Percentiles rank a stretch among this genome's conserved stretches.
Evolutionary conservation across 2,797 vertebrate genomes (phyloP).

Genomic region (Gila robusta): DNA sequence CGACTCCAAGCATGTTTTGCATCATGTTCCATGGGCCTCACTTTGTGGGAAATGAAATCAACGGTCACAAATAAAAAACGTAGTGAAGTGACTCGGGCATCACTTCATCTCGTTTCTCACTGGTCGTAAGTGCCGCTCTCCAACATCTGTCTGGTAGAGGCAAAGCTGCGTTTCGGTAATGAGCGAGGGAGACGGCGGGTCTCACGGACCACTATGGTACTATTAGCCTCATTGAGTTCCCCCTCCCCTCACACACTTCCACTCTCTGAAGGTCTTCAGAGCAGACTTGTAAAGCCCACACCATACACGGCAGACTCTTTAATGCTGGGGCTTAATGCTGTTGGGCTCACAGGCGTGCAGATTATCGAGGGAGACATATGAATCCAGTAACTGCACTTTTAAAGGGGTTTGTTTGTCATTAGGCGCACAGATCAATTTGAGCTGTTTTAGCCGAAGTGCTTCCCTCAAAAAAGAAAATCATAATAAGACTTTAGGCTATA

Average conservation of each 20-base stretch:
- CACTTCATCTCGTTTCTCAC: constrained; percentile 59
- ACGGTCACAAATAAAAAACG: constrained; percentile 65
- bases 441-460: constrained; percentile 25
- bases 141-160: constrained; percentile 73
- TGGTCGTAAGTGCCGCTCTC: constrained; percentile 60
- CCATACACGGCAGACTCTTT: constrained; percentile 55
- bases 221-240: constrained; percentile 68
- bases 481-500: constrained; percentile 29
- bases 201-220: constrained; percentile 68
- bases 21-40: constrained; percentile 69
- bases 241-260: constrained; percentile 23
- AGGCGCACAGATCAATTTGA: constrained; percentile 44
- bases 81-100: constrained; percentile 67
- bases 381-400: constrained; percentile 65
- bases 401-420: constrained; percentile 39
- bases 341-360: constrained; percentile 46
- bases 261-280: constrained; percentile 53
- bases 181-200: constrained; percentile 66
- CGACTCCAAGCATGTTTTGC: constrained; percentile 61
- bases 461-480: constrained; percentile 31
- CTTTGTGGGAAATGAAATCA: constrained; percentile 73
- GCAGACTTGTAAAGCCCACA: constrained; percentile 57
- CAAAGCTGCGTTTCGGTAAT: constrained; percentile 68
- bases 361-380: constrained; percentile 64
- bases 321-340: constrained; percentile 61